These are phyloP conservation scores for Alcedo atthis DNA, from an alignment of 2,797 vertebrate genomes.

Conservation along the genomic window DNA sequence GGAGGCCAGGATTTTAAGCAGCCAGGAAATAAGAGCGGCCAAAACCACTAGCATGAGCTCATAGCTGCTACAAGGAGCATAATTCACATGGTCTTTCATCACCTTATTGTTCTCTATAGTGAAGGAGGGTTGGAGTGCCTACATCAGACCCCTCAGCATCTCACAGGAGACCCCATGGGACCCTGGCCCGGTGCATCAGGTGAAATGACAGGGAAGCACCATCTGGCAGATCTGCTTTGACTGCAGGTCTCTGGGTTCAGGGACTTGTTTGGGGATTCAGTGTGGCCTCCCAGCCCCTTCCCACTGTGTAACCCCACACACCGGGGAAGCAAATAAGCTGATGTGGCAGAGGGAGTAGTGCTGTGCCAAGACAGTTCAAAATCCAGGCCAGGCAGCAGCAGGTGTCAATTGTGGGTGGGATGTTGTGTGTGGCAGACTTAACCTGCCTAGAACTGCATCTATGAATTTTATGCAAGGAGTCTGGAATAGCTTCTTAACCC, in stretches of 20 bases:
- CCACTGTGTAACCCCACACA: not conserved
- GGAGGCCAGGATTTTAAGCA: not conserved
- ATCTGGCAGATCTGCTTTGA: not conserved
- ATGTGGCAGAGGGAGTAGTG: not conserved
- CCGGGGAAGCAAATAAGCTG: not conserved
- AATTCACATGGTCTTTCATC: not conserved
- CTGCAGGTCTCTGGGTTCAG: not conserved
- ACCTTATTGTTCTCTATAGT: not conserved
- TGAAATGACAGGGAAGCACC: not conserved
- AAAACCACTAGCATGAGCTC: not conserved
- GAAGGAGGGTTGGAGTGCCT: not conserved
- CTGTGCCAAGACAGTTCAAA: not conserved
- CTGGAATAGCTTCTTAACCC: not conserved
- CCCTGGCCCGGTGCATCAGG: accelerated
- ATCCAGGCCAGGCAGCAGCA: not conserved
- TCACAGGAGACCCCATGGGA: not conserved
- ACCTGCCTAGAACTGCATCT: not conserved
- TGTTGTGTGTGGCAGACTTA: not conserved
- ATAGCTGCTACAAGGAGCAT: not conserved
- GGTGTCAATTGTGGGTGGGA: not conserved
- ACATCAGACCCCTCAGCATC: not conserved
- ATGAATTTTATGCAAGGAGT: not conserved
- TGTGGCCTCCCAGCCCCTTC: accelerated
- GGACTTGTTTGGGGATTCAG: not conserved
- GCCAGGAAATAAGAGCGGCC: not conserved